Conservation (phyloP, 35 echinoderm and acorn worm genomes). For the Apostichopus japonicus region DNA sequence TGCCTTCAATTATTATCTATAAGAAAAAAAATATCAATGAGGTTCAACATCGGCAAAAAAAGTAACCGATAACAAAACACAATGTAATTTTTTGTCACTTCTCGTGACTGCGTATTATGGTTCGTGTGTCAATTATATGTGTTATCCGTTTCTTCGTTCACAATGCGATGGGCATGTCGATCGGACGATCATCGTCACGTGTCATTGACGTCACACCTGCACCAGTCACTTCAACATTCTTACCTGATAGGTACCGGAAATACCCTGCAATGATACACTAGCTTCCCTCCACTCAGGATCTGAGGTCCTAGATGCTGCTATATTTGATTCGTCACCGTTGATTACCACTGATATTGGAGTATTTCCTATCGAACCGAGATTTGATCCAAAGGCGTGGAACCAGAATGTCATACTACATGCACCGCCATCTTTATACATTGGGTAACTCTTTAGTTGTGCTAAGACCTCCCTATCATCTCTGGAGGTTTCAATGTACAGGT, state of each 20-base stretch:
- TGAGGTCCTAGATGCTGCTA: not conserved
- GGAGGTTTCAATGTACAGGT: slow-evolving; percentile 82
- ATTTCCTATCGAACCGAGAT: slow-evolving; percentile 36
- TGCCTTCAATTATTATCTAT: slow-evolving; percentile 70
- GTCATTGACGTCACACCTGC: no score
- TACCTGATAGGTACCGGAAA: slow-evolving; percentile 47
- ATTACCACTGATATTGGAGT: not conserved
- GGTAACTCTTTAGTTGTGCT: slow-evolving; percentile 56
- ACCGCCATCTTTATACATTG: slow-evolving; percentile 58
- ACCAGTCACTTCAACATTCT: not conserved
- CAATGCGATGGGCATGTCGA: no score
- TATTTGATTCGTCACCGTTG: slow-evolving; percentile 10
- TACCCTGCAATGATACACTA: not conserved
- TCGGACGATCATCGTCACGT: no score
- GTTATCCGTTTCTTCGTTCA: no score
- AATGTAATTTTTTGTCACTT: no score
- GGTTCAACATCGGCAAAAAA: not conserved
- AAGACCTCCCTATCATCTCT: slow-evolving; percentile 44
- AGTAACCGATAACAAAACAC: not conserved
- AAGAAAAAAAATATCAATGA: slow-evolving; percentile 22
- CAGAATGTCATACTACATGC: slow-evolving; percentile 64
- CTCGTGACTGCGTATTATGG: no score
- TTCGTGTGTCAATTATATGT: no score
- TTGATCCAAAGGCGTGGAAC: slow-evolving; percentile 71
- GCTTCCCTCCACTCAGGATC: slow-evolving; percentile 16